phyloP scores from a whole-genome alignment of 2,113 vertebrate genomes.

The Ramphastos sulfuratus region DNA sequence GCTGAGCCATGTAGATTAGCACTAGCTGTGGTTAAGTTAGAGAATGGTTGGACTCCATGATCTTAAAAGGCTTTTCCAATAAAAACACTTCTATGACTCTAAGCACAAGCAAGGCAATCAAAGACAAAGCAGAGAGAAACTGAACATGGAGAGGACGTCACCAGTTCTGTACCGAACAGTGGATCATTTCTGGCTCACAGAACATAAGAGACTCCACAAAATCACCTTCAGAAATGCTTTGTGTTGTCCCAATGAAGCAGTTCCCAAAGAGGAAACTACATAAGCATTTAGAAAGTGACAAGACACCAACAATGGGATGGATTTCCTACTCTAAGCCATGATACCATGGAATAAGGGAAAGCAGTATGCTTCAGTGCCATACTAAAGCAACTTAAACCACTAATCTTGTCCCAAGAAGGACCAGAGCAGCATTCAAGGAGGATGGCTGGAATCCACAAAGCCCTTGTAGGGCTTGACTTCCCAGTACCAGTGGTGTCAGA shows the following conservation, averaged over 20 bases:
- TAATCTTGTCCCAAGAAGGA: neutral
- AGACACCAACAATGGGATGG: neutral
- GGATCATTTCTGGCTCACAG: neutral
- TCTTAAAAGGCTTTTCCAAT: too few species aligned
- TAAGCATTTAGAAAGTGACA: neutral
- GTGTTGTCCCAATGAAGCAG: neutral
- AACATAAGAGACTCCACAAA: neutral
- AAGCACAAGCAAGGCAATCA: neutral
- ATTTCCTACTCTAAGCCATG: neutral
- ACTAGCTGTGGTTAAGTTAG: too few species aligned
- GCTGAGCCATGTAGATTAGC: too few species aligned
- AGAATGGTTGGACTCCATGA: too few species aligned
- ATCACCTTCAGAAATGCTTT: neutral
- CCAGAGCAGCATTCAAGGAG: neutral
- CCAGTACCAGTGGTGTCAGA: neutral
- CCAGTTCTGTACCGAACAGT: neutral
- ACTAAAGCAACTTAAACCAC: neutral
- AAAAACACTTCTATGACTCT: too few species aligned
- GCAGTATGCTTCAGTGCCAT: neutral
- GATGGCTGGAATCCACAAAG: neutral
- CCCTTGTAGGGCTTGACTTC: neutral
- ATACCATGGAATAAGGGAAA: neutral
- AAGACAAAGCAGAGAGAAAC: neutral
- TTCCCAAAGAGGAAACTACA: neutral
- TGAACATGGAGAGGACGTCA: neutral